These are phyloP conservation scores for Tachypleus tridentatus DNA, from an alignment of 1,140 invertebrate species.

Conservation along the genomic window DNA sequence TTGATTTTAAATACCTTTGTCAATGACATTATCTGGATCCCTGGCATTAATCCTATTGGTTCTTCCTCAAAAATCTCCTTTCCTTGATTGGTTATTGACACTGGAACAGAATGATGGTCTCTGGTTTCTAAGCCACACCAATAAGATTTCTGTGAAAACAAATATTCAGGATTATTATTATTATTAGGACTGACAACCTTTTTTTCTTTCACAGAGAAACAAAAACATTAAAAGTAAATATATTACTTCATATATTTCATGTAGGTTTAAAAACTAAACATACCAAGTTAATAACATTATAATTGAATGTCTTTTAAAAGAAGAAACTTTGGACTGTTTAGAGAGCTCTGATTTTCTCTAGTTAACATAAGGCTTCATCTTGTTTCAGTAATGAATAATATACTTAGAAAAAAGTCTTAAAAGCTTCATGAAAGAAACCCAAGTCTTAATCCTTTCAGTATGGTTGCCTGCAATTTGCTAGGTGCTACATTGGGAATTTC, in stretches of 20 bases:
- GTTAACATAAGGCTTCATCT: no score
- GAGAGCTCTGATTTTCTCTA: no score
- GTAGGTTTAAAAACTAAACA: conserved; percentile 1
- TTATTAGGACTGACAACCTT: neutral
- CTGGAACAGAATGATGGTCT: conserved; percentile 5
- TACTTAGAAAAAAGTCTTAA: no score
- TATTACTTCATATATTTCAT: neutral
- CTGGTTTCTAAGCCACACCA: conserved; percentile 36
- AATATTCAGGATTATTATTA: no score
- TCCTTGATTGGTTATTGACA: conserved; percentile 4
- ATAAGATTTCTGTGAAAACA: conserved; percentile 33
- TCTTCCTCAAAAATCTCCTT: conserved; percentile 25
- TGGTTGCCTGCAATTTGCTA: no score
- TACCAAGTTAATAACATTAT: neutral
- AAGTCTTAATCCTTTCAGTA: no score
- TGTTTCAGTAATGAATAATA: no score
- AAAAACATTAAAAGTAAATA: neutral
- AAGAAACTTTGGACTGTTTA: no score
- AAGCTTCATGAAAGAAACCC: no score
- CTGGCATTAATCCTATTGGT: conserved; percentile 13
- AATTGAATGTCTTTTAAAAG: no score
- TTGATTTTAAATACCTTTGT: conserved; percentile 32
- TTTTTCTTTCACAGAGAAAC: neutral
- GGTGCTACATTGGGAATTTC: no score
- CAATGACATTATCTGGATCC: conserved; percentile 30